Base-by-base conservation (phyloP, 2,113 vertebrate genomes). In the Meriones unguiculatus region DNA sequence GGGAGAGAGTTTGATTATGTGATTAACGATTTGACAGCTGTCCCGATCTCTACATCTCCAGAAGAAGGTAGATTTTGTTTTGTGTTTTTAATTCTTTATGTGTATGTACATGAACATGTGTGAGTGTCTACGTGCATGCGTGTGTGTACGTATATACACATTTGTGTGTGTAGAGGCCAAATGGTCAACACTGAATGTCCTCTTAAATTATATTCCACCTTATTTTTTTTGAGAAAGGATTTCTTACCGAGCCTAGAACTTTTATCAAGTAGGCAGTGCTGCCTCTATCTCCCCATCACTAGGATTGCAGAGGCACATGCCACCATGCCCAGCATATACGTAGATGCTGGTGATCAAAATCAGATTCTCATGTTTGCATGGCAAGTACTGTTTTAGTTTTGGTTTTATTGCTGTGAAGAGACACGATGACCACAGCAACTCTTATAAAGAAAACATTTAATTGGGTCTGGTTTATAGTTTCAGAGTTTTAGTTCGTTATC, bases 21-120 rank as follows among this genome's bases (percentile, higher is more conserved):
- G 96, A 99, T 99, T 98, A 99, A 99, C 98, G 99, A 99, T 98
- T 99, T 99, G 97, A 99, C 99, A 8, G 99, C 99, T 97, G 98
- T 99, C 97, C 99, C 99, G 52, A 99, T 99, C 98, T 99, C 99
- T 78, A 99, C 99, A 38, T 99, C 99, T 98, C 99, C 99, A 96
- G 99, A 99, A 98, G 99, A 99, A 99, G 99, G 99, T 99, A 97
- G 75, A 77, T 98, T 87, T 78, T 70, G 54, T 75, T 75, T 62
- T 46, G 25, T 28, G 38, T 65, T 46, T 85, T 64, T 35, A 87
- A 25, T 2, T 35, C n/a, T 52, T 87, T n/a, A 14, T 54, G 4
- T 54, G 7, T 35, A 0, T 52, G 30, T 32, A 1, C 2, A 10
- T 32, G 8, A 54, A 14, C 2, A 3, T 32, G 15, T 10, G 14